Conservation (phyloP, 2,797 vertebrate genomes). For the Poeciliopsis turneri region DNA sequence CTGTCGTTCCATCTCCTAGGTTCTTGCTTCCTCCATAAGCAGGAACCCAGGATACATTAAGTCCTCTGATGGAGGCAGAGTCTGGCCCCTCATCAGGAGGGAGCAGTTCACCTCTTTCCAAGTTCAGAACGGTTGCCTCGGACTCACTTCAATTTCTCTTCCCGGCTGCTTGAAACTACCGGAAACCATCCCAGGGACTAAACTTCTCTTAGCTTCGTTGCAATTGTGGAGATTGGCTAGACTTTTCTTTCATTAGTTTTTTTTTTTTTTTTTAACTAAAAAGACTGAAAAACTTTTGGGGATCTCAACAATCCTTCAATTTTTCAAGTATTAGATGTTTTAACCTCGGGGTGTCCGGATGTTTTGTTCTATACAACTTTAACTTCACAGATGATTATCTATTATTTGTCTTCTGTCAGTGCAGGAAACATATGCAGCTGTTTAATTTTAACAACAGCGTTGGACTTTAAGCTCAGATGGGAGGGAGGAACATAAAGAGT, state of each 20-base stretch:
- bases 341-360: background rate
- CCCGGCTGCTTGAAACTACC: background rate
- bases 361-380: background rate
- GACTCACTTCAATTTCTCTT: background rate
- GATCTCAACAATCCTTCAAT: background rate
- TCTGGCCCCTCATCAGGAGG: background rate
- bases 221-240: background rate
- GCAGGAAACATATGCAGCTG: background rate
- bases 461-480: constrained; percentile 16
- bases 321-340: background rate
- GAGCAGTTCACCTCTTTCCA: background rate
- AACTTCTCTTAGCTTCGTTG: background rate
- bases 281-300: background rate
- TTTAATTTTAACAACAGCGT: background rate
- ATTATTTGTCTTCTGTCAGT: background rate
- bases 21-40: background rate
- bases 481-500: no score
- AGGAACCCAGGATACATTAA: background rate
- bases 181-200: background rate
- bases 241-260: background rate
- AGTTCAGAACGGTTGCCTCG: background rate
- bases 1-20: background rate
- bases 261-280: background rate
- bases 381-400: background rate
- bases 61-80: background rate